Base-by-base conservation (phyloP, 2,888 invertebrate species). In the Megamerina dolium region DNA sequence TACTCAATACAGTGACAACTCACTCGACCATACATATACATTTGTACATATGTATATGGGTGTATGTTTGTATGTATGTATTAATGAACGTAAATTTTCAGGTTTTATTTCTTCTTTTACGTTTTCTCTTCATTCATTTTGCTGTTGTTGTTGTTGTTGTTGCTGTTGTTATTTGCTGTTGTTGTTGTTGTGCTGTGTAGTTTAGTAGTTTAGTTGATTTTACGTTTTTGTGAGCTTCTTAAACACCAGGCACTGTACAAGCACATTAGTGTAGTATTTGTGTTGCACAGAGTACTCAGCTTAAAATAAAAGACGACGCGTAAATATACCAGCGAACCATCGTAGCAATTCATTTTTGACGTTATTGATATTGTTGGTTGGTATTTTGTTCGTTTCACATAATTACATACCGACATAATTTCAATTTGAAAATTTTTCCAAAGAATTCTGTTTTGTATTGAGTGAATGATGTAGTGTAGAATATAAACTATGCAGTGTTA, bases 221-320 rank as follows among this genome's bases (percentile, higher is more conserved):
- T 10, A 18, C 12, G 13, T 31, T 46, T 48, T 47, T 48, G 46
- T 46, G 54, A 55, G 57, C 58, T 56, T 59, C 55, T 53, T 55
- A 45, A 53, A 56, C 53, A 49, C 45, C 53, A 52, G 57, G 52
- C 57, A 53, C 56, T 56, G 59, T 57, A 53, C 54, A 48, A 49
- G 55, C 55, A 54, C 52, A 58, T 60, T 60, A 60, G 60, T 61
- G 57, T 60, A 58, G 60, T 61, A 58, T 60, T 61, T 60, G 61
- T 60, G 56, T 60, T 60, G 54, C 50, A 53, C 55, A 57, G 59
- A 59, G 59, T 58, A 56, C 52, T 54, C 56, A 51, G 54, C 53
- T 53, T 52, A 46, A 48, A 49, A 42, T 31, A 50, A 49, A 43
- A 46, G 50, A 47, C 52, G 51, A 47, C 54, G 56, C 56, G 52